Percentiles rank a stretch among this genome's conserved stretches.
phyloP scores from a whole-genome alignment of 2,113 vertebrate genomes.

The Rissa tridactyla region DNA sequence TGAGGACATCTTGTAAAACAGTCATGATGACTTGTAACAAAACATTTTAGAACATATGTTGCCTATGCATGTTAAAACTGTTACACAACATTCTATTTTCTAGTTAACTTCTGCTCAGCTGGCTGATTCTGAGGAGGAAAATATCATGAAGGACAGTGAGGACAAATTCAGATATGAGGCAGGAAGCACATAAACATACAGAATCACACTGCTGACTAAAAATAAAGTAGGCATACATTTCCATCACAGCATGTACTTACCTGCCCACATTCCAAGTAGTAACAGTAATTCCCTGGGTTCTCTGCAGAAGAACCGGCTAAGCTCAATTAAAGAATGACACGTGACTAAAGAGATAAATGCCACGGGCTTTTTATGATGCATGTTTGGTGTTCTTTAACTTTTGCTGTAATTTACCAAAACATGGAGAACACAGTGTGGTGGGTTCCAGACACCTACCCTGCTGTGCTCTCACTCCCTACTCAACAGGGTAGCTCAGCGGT shows the following conservation, averaged over 20 bases:
- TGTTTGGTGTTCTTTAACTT: background rate
- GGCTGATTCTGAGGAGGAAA: background rate
- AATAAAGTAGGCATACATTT: background rate
- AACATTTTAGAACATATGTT: slow-evolving; percentile 19
- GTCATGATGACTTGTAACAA: slow-evolving; percentile 45
- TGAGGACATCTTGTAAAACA: slow-evolving; percentile 37
- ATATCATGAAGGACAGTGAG: background rate
- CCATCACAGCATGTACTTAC: background rate
- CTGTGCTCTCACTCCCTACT: rapidly evolving
- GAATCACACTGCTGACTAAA: background rate
- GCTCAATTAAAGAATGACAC: background rate
- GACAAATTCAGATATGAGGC: background rate
- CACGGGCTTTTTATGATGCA: background rate
- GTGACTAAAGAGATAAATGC: background rate
- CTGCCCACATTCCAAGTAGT: background rate
- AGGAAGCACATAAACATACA: background rate
- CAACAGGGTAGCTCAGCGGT: background rate
- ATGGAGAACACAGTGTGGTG: background rate
- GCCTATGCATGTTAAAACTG: background rate
- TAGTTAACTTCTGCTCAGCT: background rate
- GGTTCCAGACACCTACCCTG: background rate
- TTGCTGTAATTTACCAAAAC: background rate
- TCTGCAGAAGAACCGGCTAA: background rate
- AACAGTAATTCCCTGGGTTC: background rate
- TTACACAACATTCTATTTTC: background rate